Percentiles rank a stretch among this genome's conserved stretches.
Evolutionary conservation across 2,888 invertebrate genomes (phyloP).

Genomic region (Polyommatus icarus): DNA sequence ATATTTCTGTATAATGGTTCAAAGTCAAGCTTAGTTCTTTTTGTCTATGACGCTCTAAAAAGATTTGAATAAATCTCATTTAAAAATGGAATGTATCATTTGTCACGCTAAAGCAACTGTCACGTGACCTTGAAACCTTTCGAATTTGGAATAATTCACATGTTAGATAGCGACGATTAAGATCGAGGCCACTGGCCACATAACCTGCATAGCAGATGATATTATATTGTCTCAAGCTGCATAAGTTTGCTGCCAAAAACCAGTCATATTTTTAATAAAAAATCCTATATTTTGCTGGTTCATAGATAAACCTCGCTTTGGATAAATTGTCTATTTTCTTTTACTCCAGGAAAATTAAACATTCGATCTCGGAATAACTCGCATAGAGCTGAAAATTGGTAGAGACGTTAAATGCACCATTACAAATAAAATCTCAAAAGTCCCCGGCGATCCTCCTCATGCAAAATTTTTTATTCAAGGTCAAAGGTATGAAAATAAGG

Average conservation of each 20-base stretch:
- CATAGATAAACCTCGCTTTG: not conserved
- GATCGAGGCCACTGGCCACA: constrained; percentile 1
- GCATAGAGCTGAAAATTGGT: too few species aligned
- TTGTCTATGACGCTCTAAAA: not conserved
- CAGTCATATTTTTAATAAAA: not conserved
- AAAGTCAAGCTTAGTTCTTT: not conserved
- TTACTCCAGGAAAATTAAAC: too few species aligned
- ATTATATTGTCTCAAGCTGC: not conserved
- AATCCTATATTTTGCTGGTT: not conserved
- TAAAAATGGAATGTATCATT: not conserved
- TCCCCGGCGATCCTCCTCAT: too few species aligned
- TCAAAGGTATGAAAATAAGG: too few species aligned
- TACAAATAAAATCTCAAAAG: too few species aligned
- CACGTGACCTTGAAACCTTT: not conserved
- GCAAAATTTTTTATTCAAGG: too few species aligned
- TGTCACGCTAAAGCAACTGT: not conserved
- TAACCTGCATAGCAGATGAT: constrained; percentile 1
- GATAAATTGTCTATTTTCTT: not conserved
- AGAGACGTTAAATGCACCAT: too few species aligned
- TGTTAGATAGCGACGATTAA: not conserved
- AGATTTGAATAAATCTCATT: not conserved
- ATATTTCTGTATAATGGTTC: not conserved
- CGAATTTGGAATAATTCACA: constrained; percentile 11
- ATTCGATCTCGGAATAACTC: too few species aligned
- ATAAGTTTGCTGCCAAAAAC: not conserved